Percentiles rank a stretch among this genome's conserved stretches.
phyloP scores from a whole-genome alignment of 2,113 vertebrate species.

The Halcyon malimbica region DNA sequence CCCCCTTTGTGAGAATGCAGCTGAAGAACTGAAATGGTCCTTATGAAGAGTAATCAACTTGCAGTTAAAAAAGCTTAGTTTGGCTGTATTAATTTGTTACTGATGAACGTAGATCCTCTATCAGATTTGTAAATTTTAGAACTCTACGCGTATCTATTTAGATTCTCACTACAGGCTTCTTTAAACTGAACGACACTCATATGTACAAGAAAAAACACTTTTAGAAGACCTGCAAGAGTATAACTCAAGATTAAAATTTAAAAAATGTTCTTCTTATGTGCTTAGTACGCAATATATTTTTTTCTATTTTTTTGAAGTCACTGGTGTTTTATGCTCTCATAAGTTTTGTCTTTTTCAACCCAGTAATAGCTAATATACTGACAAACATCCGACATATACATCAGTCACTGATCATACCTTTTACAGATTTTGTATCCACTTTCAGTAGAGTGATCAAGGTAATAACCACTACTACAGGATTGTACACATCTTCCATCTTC shows the following conservation, averaged over 20 bases:
- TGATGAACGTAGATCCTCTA: background rate
- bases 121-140: background rate
- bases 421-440: conserved; percentile 87
- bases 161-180: background rate
- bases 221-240: background rate
- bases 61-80: background rate
- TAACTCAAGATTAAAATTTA: background rate
- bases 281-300: background rate
- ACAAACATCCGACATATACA: background rate
- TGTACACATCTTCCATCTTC: conserved; percentile 93
- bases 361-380: background rate
- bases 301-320: background rate
- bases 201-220: background rate
- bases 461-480: conserved; percentile 87
- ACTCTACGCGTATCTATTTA: background rate
- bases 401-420: conserved; percentile 70
- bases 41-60: background rate
- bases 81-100: background rate
- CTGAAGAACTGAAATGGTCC: background rate
- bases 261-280: background rate
- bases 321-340: background rate
- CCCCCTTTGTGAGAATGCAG: background rate
- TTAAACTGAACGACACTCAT: background rate
- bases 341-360: background rate
- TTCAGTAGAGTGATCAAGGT: conserved; percentile 85